Evolutionary conservation across 2,888 invertebrate species (phyloP).

Genomic region (Phortica okadai): DNA sequence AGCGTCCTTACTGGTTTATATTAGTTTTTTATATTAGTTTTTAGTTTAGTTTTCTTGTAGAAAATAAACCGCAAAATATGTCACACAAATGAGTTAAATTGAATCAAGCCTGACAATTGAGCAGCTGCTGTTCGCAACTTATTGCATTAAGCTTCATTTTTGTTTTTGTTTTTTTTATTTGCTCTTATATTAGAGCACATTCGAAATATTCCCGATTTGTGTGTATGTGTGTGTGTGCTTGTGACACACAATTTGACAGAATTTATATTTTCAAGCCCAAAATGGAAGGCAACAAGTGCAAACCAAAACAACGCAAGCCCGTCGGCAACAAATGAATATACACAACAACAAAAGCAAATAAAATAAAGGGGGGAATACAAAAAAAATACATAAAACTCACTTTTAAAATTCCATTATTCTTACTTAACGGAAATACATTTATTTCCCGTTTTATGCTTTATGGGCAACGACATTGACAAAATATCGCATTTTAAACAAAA

Average conservation of each 20-base stretch:
- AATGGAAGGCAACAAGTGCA: too few species aligned
- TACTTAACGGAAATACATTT: conserved; percentile 44
- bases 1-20: too few species aligned
- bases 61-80: background rate
- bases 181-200: background rate
- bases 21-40: too few species aligned
- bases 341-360: too few species aligned
- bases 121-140: background rate
- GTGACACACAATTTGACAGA: too few species aligned
- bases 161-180: background rate
- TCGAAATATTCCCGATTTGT: background rate
- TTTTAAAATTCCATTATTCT: conserved; percentile 51
- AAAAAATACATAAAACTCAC: background rate
- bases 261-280: too few species aligned
- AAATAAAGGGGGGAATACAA: background rate
- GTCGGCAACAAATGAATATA: too few species aligned
- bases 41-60: too few species aligned
- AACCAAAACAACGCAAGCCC: too few species aligned
- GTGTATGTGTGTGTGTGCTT: too few species aligned
- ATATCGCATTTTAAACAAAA: background rate
- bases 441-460: conserved; percentile 52
- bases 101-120: background rate
- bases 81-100: conserved; percentile 15
- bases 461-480: conserved; percentile 44
- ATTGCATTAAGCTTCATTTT: background rate